These are phyloP conservation scores for Dolichomitus sp. DNA, from an alignment of 2,888 invertebrate species.

Conservation along the genomic window DNA sequence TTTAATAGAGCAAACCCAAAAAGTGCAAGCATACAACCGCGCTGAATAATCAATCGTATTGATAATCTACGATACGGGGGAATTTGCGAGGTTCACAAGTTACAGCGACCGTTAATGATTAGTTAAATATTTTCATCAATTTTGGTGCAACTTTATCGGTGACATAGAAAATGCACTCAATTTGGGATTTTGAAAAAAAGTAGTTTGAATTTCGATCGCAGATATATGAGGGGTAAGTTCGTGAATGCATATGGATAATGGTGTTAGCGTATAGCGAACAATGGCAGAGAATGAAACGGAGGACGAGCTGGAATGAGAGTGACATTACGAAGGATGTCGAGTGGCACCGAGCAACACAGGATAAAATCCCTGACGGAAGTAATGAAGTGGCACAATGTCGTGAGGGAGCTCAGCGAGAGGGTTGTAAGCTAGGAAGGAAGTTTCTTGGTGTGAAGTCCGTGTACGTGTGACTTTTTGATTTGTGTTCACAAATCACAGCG, in stretches of 20 bases:
- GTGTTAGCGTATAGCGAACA: conserved; percentile 52
- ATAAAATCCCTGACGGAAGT: conserved; percentile 57
- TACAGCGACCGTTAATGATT: too few relatives aligned
- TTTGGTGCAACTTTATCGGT: not conserved
- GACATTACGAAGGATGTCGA: conserved; percentile 57
- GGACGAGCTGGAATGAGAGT: conserved; percentile 45
- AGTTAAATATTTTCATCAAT: too few relatives aligned
- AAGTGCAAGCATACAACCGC: too few relatives aligned
- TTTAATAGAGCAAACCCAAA: too few relatives aligned
- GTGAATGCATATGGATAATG: conserved; percentile 41
- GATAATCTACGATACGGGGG: too few relatives aligned
- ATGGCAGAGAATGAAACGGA: conserved; percentile 33
- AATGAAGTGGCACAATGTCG: conserved; percentile 63
- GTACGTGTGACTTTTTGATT: conserved; percentile 63
- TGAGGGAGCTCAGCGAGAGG: conserved; percentile 48
- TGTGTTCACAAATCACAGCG: conserved; percentile 63
- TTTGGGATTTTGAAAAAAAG: conserved; percentile 11
- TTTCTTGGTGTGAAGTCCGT: not conserved
- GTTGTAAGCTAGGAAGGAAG: conserved; percentile 40
- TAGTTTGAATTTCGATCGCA: conserved; percentile 5
- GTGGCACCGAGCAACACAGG: conserved; percentile 43
- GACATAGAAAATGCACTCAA: not conserved
- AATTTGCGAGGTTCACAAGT: too few relatives aligned
- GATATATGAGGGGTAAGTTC: conserved; percentile 16
- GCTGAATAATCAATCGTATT: too few relatives aligned